Conservation (phyloP, 2,113 vertebrate genomes). For the Aplodontia rufa region DNA sequence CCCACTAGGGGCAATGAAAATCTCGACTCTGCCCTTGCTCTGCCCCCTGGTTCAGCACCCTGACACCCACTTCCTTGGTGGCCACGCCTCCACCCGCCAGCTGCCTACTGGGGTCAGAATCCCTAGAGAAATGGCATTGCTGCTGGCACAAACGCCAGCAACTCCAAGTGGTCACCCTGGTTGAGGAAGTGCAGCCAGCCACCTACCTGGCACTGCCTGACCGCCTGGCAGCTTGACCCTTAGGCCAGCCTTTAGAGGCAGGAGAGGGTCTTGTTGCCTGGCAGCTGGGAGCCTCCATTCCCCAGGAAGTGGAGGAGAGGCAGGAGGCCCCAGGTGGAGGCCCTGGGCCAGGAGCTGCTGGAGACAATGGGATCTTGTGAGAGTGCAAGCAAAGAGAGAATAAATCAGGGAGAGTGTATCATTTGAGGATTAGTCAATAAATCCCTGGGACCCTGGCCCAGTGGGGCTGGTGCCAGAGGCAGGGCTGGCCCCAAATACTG, state of each 20-base stretch:
- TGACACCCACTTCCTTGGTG: slow-evolving; percentile 34
- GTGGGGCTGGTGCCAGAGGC: slow-evolving; percentile 65
- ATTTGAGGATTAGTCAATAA: slow-evolving; percentile 72
- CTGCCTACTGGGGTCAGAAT: neutral
- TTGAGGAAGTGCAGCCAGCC: neutral
- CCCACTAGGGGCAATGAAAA: slow-evolving; percentile 39
- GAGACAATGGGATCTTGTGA: slow-evolving; percentile 66
- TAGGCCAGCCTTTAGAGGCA: neutral
- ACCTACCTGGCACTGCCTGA: slow-evolving; percentile 1
- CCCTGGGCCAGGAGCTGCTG: neutral
- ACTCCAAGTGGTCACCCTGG: neutral
- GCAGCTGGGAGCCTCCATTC: too few species aligned
- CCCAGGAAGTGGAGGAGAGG: neutral
- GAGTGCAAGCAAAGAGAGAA: neutral
- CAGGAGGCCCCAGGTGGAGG: neutral
- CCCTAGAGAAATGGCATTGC: fast-evolving
- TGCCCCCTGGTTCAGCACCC: slow-evolving; percentile 17
- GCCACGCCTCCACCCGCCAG: neutral
- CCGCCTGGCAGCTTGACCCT: neutral
- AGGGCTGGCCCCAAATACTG: neutral
- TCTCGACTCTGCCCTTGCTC: slow-evolving; percentile 48
- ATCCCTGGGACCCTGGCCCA: slow-evolving; percentile 74
- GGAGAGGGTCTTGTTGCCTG: neutral
- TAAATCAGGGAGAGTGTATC: slow-evolving; percentile 58
- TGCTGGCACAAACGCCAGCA: neutral